Base-by-base conservation (phyloP, 2,113 vertebrate species). In the Ptilorrhoa leucosticta region DNA sequence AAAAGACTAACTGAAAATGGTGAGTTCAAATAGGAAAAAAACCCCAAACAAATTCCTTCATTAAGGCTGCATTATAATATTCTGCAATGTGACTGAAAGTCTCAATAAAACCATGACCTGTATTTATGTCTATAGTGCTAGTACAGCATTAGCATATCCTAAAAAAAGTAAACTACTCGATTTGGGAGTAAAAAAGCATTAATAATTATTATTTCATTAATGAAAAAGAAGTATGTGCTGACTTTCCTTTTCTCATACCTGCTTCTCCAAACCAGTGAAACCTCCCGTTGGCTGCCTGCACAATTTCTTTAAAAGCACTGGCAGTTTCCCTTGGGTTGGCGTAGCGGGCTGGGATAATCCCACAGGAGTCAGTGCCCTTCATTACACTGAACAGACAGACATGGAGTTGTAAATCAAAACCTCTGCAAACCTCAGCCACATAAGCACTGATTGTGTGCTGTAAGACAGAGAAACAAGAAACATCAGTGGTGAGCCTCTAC, bases 181-280 rank as follows among this genome's bases (percentile, higher is more conserved):
- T 22, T 33, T 19, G 26, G 37, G 19, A 28, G 44, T 17, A 20
- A 42, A 50, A 33, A 53, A 23, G 8, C 28, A 80, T 26, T 54
- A 88, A 64, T 30, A 30, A 44, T 8, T 65, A 81, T 35, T 61
- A 69, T 15, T 86, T 91, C 11, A 50, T 26, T 35, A 66, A 84
- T 37, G 19, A 56, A 72, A 76, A 66, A 77, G 11, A n/a, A 96
- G 3, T 5, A 54, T 4, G 3, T 39, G 12, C 21, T 87, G 61
- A 47, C 39, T 50, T 77, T 39, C 39, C 51, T 84, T 63, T 50
- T 28, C 54, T 57, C 81, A 4, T 64, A 99, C 99, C 98, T 94
- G 96, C 97, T 81, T 98, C 98, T 85, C 98, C 98, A 96, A 98
- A 98, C 98, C 98, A 99, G 53, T 98, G 98, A 83, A 99, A 98